These are phyloP conservation scores for Epinephelus awoara DNA, from an alignment of 2,797 vertebrate genomes.

Conservation along the genomic window DNA sequence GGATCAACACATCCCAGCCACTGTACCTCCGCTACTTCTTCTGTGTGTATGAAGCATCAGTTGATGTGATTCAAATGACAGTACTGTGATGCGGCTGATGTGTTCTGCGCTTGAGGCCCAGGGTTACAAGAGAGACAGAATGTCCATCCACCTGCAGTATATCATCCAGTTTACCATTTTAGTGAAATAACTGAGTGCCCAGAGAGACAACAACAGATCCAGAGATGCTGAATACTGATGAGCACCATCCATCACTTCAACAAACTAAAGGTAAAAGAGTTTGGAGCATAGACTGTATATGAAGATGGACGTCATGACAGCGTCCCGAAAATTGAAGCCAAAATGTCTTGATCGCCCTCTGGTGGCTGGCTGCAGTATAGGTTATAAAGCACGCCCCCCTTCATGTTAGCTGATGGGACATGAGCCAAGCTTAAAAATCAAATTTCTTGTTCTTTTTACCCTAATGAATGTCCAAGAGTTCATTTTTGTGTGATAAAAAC, in stretches of 20 bases:
- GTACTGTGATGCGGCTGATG: neutral
- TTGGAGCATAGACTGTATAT: neutral
- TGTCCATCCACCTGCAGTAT: conserved; percentile 19
- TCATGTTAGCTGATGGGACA: no score
- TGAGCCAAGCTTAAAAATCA: no score
- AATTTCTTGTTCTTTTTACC: no score
- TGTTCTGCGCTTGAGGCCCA: neutral
- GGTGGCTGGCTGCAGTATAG: no score
- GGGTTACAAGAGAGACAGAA: neutral
- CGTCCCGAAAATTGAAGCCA: no score
- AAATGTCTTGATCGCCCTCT: no score
- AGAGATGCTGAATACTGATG: conserved; percentile 48
- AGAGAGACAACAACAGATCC: conserved; percentile 21
- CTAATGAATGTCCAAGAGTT: no score
- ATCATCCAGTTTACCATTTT: conserved; percentile 31
- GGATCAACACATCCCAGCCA: neutral
- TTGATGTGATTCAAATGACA: neutral
- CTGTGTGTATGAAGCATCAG: conserved; percentile 2
- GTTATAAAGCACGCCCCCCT: no score
- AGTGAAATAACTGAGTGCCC: conserved; percentile 30
- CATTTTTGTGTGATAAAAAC: no score
- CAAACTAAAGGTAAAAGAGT: conserved; percentile 29
- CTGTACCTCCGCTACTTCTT: neutral
- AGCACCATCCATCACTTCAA: conserved; percentile 50
- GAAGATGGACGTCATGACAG: no score